Base-by-base conservation (phyloP, 1,140 invertebrate species). In the Polypedilum vanderplanki region DNA sequence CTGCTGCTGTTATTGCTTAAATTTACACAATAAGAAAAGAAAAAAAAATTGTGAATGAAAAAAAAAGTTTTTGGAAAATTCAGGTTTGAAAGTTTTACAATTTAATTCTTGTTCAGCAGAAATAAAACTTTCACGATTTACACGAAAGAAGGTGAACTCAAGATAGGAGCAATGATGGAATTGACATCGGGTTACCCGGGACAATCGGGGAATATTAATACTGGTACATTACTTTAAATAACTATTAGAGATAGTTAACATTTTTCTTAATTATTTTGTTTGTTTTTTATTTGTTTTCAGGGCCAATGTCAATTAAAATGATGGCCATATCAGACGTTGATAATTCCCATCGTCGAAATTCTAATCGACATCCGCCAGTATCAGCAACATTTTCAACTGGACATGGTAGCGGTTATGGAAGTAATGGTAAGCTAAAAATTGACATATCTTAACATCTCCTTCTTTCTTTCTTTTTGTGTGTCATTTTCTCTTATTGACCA, bases 391-490 rank as follows among this genome's bases (percentile, higher is more conserved):
- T 70, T 20, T 70, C 65, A 20, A n/a, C 46, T 57, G 46, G 46
- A 1, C 46, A 57, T 15, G 65, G 65, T 5, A 20, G 17, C 7
- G 9, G n/a, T 5, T 70, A 70, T 70, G 65, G 65, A 0, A 70
- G 65, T 18, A 70, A 70, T 70, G 65, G 65, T 70, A 22, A 70
- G 65, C 20, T 70, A 12, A 57, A 57, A 57, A 57, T 70, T 70
- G 64, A 18, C 18, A n/a, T n/a, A n/a, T n/a, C n/a, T n/a, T n/a
- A n/a, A n/a, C n/a, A n/a, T n/a, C n/a, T n/a, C n/a, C 46, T 57
- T 57, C 46, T 33, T 5, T 33, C 24, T 33, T 33, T 33, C 24
- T 33, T 33, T n/a, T n/a, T n/a, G n/a, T n/a, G n/a, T 33, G 24
- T 33, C 24, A 33, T 33, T 33, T 33, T 33, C n/a, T 33, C 24